Evolutionary conservation across 2,797 vertebrate genomes (phyloP).

Genomic region (Saxicola maurus): DNA sequence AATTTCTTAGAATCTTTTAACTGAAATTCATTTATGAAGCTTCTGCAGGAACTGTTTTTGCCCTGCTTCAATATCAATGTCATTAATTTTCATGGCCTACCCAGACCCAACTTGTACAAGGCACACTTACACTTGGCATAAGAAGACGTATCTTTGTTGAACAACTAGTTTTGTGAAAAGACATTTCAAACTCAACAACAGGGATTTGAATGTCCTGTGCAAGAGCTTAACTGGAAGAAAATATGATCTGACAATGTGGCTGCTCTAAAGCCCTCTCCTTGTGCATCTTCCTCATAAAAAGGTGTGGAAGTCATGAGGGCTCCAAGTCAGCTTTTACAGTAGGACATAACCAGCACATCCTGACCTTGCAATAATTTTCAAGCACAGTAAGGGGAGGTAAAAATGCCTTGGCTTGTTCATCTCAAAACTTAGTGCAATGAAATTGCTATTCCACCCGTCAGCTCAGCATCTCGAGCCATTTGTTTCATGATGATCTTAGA

Average conservation of each 20-base stretch:
- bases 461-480: background rate
- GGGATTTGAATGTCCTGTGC: background rate
- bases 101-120: accelerated
- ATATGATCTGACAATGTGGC: background rate
- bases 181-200: background rate
- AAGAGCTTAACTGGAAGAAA: background rate
- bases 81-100: background rate
- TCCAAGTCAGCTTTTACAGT: background rate
- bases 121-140: background rate
- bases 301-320: background rate
- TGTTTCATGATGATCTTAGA: background rate
- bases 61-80: background rate
- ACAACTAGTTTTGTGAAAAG: background rate
- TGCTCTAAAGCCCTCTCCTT: background rate
- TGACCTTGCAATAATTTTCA: background rate
- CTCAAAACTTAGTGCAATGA: background rate
- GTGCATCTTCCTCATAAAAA: background rate
- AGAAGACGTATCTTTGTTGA: accelerated
- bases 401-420: background rate
- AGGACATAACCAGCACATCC: background rate
- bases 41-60: background rate
- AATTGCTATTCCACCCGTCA: background rate
- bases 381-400: background rate
- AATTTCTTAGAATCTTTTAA: background rate
- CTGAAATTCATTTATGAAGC: background rate